These are phyloP conservation scores for Rhagonycha lutea DNA, from an alignment of 2,888 invertebrate genomes.

Conservation along the genomic window DNA sequence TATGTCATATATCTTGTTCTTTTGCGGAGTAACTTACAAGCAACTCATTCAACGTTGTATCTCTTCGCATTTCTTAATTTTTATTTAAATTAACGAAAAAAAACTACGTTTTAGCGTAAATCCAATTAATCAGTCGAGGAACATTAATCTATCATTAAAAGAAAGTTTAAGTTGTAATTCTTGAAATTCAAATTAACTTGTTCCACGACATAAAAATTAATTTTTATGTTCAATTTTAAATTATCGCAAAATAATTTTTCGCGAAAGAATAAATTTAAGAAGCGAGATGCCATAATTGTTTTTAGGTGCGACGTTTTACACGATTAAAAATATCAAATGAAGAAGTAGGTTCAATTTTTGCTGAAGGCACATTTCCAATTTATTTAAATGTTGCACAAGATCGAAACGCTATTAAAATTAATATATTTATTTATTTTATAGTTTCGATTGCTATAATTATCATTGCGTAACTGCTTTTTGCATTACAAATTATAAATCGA, in stretches of 20 bases:
- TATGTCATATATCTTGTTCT: constrained; percentile 50
- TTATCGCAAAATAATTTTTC: background rate
- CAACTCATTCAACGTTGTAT: constrained; percentile 42
- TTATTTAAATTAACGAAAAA: background rate
- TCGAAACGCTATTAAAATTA: background rate
- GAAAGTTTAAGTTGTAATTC: background rate
- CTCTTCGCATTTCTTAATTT: constrained; percentile 37
- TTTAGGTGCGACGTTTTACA: background rate
- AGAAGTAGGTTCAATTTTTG: background rate
- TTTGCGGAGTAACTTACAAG: constrained; percentile 46
- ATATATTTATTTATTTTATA: background rate
- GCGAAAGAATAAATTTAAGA: background rate
- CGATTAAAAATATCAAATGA: background rate
- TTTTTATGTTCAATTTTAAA: background rate
- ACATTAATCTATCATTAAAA: background rate
- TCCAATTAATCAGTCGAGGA: background rate
- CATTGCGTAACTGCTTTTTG: background rate
- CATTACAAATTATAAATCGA: background rate
- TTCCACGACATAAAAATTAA: background rate
- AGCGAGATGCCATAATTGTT: background rate
- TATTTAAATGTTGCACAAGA: background rate
- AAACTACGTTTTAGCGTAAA: background rate
- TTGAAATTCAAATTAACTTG: background rate
- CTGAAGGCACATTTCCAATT: background rate
- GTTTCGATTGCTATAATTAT: background rate